A percentile compares a stretch with the other conserved stretches of the same genome.
Evolutionary conservation across 2,113 vertebrate species (phyloP).

Genomic region (Amblyornis subalaris): DNA sequence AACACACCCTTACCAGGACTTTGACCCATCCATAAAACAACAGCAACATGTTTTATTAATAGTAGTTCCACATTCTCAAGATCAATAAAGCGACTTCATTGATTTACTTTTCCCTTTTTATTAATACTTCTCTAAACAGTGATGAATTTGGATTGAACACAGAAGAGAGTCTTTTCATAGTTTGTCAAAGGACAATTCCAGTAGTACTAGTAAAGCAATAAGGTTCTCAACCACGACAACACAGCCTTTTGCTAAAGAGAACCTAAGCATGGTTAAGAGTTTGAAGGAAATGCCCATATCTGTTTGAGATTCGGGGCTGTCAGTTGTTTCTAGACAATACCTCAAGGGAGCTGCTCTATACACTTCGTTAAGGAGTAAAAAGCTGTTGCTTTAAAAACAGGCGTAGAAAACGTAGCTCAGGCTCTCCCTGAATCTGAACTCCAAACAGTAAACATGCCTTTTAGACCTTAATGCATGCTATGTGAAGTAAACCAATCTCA

Average conservation of each 20-base stretch:
- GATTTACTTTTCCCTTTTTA: slow-evolving; percentile 18
- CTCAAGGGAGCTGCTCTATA: not conserved
- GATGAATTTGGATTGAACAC: not conserved
- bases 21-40: slow-evolving; percentile 20
- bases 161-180: not conserved
- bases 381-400: not conserved
- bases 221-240: not conserved
- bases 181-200: not conserved
- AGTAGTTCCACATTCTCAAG: slow-evolving; percentile 15
- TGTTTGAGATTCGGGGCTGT: not conserved
- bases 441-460: not conserved
- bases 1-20: slow-evolving; percentile 27
- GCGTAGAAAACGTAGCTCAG: not conserved
- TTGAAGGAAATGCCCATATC: not conserved
- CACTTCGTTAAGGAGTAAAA: not conserved
- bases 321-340: not conserved
- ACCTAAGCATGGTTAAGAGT: not conserved
- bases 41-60: slow-evolving; percentile 41
- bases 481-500: not conserved
- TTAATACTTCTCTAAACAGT: not conserved
- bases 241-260: not conserved
- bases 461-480: not conserved
- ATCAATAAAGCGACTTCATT: slow-evolving; percentile 36
- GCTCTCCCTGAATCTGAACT: not conserved
- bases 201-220: not conserved